Evolutionary conservation across 1,140 invertebrate species (phyloP).

Genomic region (Papilio machaon): DNA sequence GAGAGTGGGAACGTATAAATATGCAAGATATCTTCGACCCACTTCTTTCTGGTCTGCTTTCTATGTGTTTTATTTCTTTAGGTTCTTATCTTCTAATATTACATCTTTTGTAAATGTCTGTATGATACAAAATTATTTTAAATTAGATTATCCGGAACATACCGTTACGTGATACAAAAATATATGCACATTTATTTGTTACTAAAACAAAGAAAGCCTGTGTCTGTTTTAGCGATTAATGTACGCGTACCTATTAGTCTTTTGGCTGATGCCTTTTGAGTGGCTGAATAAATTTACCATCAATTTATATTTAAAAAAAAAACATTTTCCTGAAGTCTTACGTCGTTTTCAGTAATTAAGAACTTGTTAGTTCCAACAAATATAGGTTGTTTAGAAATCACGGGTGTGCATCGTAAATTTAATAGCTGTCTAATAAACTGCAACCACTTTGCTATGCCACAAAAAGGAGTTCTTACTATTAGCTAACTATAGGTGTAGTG

Average conservation of each 20-base stretch:
- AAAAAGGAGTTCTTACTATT: neutral
- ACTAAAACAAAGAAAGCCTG: no score
- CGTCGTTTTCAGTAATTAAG: neutral
- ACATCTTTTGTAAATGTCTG: neutral
- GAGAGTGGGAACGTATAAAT: conserved; percentile 17
- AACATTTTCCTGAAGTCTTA: no score
- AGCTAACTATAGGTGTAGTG: neutral
- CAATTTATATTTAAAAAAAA: no score
- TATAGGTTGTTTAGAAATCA: conserved; percentile 1
- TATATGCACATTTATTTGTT: no score
- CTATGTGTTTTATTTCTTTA: neutral
- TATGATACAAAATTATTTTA: neutral
- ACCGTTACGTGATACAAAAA: no score
- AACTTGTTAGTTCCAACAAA: neutral
- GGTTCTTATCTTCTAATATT: neutral
- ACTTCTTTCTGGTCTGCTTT: conserved; percentile 20
- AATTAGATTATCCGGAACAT: no score
- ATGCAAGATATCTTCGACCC: conserved; percentile 3
- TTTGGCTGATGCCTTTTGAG: no score
- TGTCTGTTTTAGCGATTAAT: no score
- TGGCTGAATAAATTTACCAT: no score
- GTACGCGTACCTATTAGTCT: no score
- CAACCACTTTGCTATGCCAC: neutral
- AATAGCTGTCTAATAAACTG: neutral
- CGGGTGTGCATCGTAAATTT: neutral